Evolutionary conservation across 2,888 invertebrate genomes (phyloP), one percentile per base, ranked within the genome.

Genomic region (Nemotelus nigrinus): DNA sequence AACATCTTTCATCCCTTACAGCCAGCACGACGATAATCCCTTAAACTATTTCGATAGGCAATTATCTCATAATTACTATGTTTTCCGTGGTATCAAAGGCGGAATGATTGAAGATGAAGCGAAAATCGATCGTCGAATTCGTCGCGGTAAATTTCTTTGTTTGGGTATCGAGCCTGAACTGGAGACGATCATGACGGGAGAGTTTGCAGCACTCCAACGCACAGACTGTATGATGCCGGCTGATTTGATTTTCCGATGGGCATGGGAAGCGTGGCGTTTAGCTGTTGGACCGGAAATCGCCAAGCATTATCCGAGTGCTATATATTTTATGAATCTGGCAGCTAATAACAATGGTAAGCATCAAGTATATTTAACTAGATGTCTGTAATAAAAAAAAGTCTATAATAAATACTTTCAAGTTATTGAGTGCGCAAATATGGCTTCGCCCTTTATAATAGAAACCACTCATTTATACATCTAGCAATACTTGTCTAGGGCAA

Each of bases 261-360:
- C 90, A 0, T 94, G 94, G 94, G 83, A 88, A 25, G 86, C 87
- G 3, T 94, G 94, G 93, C 88, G 93, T 80, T 88, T 92, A 80
- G 89, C 87, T 10, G 89, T 92, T 5, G 92, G 92, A 0, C 88
- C 88, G 0, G 84, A 86, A 2, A 90, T 93, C 84, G 90, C 88
- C 78, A 82, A 87, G 25, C 85, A 89, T 2, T 94, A 90, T 84
- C 84, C 85, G 3, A 83, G 85, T 71, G 86, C 92, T 77, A 89
- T 92, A 2, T 80, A 84, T 43, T 83, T 92, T 39, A 90, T 92
- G 84, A 94, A 94, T 85, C 81, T 82, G 45, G 93, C 91, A 2
- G 92, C 93, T 2, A 85, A 83, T 80, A 88, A 89, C 80, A 92
- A 91, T 83, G 93, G 94, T 93, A 87, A 85, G 43, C n/a, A 50